Evolutionary conservation across 2,113 vertebrate species (phyloP).

Genomic region (Neotoma lepida): DNA sequence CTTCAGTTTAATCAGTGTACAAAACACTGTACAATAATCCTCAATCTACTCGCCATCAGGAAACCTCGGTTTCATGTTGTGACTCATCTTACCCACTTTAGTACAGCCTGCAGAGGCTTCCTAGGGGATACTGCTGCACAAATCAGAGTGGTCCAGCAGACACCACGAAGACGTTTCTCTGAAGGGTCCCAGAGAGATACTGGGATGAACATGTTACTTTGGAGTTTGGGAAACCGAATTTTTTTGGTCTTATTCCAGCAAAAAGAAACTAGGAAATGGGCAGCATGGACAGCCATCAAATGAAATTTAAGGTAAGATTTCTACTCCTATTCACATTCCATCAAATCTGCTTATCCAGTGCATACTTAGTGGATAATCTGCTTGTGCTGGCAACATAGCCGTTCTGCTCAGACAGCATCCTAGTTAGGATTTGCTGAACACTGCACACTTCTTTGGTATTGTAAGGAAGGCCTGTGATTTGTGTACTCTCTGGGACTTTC

Average conservation of each 20-base stretch:
- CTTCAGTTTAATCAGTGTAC: slow-evolving; percentile 54
- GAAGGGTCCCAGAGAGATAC: background rate
- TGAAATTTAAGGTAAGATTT: background rate
- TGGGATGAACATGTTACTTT: background rate
- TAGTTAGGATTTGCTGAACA: background rate
- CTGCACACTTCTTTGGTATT: background rate
- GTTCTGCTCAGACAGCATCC: background rate
- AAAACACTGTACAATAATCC: background rate
- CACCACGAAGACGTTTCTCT: background rate
- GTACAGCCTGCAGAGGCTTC: rapidly evolving
- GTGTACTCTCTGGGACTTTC: background rate
- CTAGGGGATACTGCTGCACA: background rate
- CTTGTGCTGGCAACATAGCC: background rate
- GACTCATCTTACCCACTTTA: background rate
- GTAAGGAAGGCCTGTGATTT: background rate
- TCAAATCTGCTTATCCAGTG: background rate
- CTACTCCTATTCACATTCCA: background rate
- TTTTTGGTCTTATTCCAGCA: background rate
- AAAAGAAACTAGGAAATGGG: slow-evolving; percentile 47
- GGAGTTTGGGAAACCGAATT: background rate
- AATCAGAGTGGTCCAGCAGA: background rate
- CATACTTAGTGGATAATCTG: background rate
- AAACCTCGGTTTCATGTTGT: background rate
- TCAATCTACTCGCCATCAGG: slow-evolving; percentile 17
- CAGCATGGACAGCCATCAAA: background rate